phyloP scores from a whole-genome alignment of 2,797 vertebrate species.

The Gephyroberyx darwinii region DNA sequence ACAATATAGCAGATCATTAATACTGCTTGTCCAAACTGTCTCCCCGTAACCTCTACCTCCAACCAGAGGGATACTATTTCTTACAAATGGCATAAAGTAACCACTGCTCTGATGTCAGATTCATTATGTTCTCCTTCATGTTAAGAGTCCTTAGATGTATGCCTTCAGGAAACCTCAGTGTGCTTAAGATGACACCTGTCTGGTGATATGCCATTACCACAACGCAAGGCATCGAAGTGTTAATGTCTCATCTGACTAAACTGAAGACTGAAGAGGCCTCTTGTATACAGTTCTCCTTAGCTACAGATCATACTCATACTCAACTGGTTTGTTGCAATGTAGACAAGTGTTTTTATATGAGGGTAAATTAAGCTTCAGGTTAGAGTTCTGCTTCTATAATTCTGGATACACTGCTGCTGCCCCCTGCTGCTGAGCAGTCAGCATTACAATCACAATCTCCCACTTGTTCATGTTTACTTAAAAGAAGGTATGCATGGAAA shows the following conservation, averaged over 20 bases:
- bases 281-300: too few relatives aligned
- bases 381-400: too few relatives aligned
- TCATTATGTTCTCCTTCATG: not conserved
- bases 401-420: slow-evolving; percentile 28
- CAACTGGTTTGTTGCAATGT: too few relatives aligned
- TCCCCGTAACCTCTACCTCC: slow-evolving; percentile 8
- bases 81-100: slow-evolving; percentile 26
- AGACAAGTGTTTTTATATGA: too few relatives aligned
- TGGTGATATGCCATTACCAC: too few relatives aligned
- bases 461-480: too few relatives aligned
- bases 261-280: too few relatives aligned
- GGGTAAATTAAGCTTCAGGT: too few relatives aligned
- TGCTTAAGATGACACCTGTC: too few relatives aligned
- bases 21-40: slow-evolving; percentile 22
- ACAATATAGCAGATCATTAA: slow-evolving; percentile 38
- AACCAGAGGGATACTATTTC: slow-evolving; percentile 24
- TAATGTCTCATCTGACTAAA: too few relatives aligned
- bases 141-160: not conserved
- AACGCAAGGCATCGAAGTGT: too few relatives aligned
- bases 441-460: not conserved
- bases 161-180: not conserved
- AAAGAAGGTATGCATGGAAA: too few relatives aligned
- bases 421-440: slow-evolving; percentile 32
- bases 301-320: not conserved
- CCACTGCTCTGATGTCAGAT: not conserved